Conservation (phyloP, 2,797 vertebrate genomes). For the Halcyon smyrnensis region DNA sequence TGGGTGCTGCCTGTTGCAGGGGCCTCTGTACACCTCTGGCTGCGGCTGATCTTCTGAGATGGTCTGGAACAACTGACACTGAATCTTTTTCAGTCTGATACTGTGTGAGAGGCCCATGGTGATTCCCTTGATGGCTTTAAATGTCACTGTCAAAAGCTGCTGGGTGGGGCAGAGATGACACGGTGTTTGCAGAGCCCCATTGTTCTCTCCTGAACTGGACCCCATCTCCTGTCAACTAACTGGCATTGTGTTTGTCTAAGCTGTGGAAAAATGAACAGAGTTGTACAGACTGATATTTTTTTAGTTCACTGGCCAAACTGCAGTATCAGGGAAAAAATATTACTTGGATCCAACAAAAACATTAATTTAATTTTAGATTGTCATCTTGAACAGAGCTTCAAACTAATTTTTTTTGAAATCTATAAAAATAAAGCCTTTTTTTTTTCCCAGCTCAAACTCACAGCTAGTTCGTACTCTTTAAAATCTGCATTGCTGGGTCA, state of each 20-base stretch:
- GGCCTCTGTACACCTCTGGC: rapidly evolving
- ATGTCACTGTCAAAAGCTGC: background rate
- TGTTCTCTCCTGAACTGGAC: background rate
- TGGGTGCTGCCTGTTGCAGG: background rate
- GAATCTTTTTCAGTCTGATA: background rate
- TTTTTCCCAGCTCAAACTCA: background rate
- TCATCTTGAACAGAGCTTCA: background rate
- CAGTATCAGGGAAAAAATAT: background rate
- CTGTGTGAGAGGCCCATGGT: rapidly evolving
- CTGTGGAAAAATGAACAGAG: background rate
- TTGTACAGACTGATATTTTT: background rate
- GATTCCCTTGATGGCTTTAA: background rate
- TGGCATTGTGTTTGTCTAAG: background rate
- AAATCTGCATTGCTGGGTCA: background rate
- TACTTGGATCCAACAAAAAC: constrained; percentile 30
- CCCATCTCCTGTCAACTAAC: background rate
- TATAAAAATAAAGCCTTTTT: background rate
- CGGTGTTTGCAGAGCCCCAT: background rate
- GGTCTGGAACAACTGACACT: background rate
- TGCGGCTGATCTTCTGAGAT: background rate
- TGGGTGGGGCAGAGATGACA: background rate
- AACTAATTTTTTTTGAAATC: constrained; percentile 15
- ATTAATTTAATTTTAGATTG: background rate
- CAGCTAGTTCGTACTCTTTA: background rate
- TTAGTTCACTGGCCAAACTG: background rate